Evolutionary conservation across 2,888 invertebrate species (phyloP), one percentile per base, ranked within the genome.

Genomic region (Baccha elongata): DNA sequence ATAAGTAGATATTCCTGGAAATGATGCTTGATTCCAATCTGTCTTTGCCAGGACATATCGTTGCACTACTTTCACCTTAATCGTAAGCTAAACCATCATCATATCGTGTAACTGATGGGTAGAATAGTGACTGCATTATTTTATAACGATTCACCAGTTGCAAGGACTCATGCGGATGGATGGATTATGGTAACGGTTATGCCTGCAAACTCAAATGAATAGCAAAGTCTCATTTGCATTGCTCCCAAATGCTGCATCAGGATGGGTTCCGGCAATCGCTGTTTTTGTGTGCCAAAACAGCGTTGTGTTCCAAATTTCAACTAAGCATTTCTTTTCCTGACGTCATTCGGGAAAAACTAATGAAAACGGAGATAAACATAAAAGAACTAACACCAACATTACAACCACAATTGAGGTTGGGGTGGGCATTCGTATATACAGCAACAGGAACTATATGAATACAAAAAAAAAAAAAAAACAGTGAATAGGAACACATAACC

Each of bases 221-320:
- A 32, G 76, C n/a, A n/a, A n/a, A 76, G 69, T 76, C 65, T 81
- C 71, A 81, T 81, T 81, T 81, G 60, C 76, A 81, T 81, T 75
- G 55, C 80, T 69, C 50, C 58, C 64, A 60, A 69, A 60, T 71
- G 64, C 65, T 60, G 60, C 71, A n/a, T n/a, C n/a, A 71, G 76
- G 46, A 81, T 81, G 65, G 35, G 65, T 64, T 75, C 80, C 48
- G 68, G 69, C 69, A 68, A 62, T 80, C 67, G 60, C 64, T 76
- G 71, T 71, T 60, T n/a, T 60, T 60, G 42, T 58, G 81, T 67
- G 75, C 81, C 76, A 81, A 81, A 81, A 81, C 69, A 67, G 65
- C 65, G 71, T 76, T 81, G 58, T 71, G 81, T 62, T 76, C 81
- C 71, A 76, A 76, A 81, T 81, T 76, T 81, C 71, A 71, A n/a